These are phyloP conservation scores for Plusia festucae DNA, from an alignment of 2,888 invertebrate species.

Conservation along the genomic window DNA sequence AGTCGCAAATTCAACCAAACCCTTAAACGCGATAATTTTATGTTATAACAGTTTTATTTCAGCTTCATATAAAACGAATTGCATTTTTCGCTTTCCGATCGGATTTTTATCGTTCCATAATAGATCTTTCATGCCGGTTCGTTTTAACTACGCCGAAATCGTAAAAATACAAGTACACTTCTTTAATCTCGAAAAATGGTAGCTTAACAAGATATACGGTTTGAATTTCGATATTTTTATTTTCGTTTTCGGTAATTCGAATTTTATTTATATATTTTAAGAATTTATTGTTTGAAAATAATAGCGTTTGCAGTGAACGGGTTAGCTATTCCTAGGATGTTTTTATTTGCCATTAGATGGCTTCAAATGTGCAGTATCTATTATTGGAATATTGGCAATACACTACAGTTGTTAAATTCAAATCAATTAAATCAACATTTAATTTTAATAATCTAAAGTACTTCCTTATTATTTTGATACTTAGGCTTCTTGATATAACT, in stretches of 20 bases:
- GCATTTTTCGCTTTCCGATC: slow-evolving; percentile 56
- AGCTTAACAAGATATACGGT: slow-evolving; percentile 43
- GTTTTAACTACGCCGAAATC: slow-evolving; percentile 51
- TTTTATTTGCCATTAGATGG: background rate
- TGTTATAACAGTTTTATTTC: slow-evolving; percentile 53
- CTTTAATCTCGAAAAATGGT: slow-evolving; percentile 51
- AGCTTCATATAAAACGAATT: slow-evolving; percentile 56
- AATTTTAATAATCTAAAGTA: too few species aligned
- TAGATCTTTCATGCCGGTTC: slow-evolving; percentile 57
- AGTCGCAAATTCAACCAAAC: background rate
- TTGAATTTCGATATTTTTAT: slow-evolving; percentile 48
- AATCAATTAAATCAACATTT: too few species aligned
- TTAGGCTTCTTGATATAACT: too few species aligned
- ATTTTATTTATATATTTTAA: slow-evolving; percentile 17
- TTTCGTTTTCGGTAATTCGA: slow-evolving; percentile 42
- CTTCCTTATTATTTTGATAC: too few species aligned
- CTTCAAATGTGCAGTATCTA: background rate
- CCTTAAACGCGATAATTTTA: slow-evolving; percentile 31
- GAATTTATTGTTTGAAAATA: slow-evolving; percentile 32
- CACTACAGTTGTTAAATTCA: too few species aligned
- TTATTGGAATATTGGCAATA: too few species aligned
- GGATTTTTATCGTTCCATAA: slow-evolving; percentile 61
- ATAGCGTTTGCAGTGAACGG: slow-evolving; percentile 13
- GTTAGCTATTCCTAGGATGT: background rate
- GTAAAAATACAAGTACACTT: slow-evolving; percentile 55